Percentiles rank a stretch among this genome's conserved stretches.
These are phyloP conservation scores for Iguana delicatissima DNA, from an alignment of 2,797 vertebrate genomes.

Conservation along the genomic window DNA sequence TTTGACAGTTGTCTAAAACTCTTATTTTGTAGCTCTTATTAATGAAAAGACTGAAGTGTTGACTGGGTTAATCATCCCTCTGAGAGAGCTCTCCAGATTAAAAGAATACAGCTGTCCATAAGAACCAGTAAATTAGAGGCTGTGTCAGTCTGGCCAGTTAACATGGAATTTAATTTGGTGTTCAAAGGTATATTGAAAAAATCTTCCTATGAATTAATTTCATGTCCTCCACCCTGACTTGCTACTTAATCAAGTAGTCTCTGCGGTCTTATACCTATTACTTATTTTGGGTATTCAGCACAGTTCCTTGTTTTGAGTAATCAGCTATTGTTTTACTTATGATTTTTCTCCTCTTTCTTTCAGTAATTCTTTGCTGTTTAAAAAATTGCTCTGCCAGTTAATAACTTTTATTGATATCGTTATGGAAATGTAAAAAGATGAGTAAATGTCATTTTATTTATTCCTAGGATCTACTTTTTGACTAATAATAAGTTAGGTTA, in stretches of 20 bases:
- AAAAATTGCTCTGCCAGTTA: neutral
- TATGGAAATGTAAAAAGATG: neutral
- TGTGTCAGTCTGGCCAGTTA: neutral
- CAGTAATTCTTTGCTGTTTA: neutral
- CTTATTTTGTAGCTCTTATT: neutral
- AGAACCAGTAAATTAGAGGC: neutral
- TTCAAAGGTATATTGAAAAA: neutral
- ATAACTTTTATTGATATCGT: neutral
- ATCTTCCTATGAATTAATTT: neutral
- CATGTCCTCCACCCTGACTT: neutral
- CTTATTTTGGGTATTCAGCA: neutral
- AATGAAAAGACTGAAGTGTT: neutral
- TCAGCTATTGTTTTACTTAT: neutral
- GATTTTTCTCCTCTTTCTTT: too few species aligned
- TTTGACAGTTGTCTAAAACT: neutral
- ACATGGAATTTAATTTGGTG: neutral
- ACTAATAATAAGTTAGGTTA: neutral
- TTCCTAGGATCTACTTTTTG: neutral
- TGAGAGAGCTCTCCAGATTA: neutral
- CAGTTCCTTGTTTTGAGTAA: neutral
- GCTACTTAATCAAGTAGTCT: neutral
- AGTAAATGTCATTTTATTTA: too few species aligned
- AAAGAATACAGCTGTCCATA: neutral
- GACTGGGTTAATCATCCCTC: neutral
- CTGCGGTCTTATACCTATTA: neutral